Evolutionary conservation across 2,113 vertebrate genomes (phyloP), one percentile per base, ranked within the genome.

Genomic region (Centrocercus urophasianus): DNA sequence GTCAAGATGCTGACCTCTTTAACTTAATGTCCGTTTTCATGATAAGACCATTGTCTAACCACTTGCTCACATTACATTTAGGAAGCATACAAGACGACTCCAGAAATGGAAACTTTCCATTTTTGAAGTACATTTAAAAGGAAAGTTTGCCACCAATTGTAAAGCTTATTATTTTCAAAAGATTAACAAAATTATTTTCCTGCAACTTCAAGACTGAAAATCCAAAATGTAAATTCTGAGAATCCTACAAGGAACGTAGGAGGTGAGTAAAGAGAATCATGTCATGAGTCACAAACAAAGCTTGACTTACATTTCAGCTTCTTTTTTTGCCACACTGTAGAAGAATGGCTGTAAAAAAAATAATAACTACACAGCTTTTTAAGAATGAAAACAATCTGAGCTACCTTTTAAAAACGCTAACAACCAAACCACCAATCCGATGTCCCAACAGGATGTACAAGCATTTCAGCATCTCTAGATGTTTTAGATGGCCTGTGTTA

Each of bases 391-490:
- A 80, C 8, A 2, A 59, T 52, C 47, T 81, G 32, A 86, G 69
- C 50, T 43, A 6, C 13, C 60, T 3, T 85, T 86, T 60, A 14
- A 20, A 64, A 25, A 38, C 14, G 34, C 17, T 7, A 28, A 42
- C 22, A 34, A 47, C 13, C 6, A 30, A 56, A 3, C 13, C 28
- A n/a, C 13, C 40, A 79, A 61, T 43, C 63, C 52, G 9, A 78
- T 8, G 11, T 59, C 27, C 17, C 19, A 59, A 36, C 5, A 59
- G 13, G 19, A 47, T 11, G 34, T 0, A n/a, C 0, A 12, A 67
- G 84, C 20, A 47, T 40, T 88, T 47, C 30, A 50, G 20, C 30
- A 75, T 38, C 36, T 84, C 80, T 52, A n/a, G 3, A 1, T 56
- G 32, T 34, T 84, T 85, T 25, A 45, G 59, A 1, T 12, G 19